Evolutionary conservation across 2,113 vertebrate genomes (phyloP).

Genomic region (Apeltes quadracus): DNA sequence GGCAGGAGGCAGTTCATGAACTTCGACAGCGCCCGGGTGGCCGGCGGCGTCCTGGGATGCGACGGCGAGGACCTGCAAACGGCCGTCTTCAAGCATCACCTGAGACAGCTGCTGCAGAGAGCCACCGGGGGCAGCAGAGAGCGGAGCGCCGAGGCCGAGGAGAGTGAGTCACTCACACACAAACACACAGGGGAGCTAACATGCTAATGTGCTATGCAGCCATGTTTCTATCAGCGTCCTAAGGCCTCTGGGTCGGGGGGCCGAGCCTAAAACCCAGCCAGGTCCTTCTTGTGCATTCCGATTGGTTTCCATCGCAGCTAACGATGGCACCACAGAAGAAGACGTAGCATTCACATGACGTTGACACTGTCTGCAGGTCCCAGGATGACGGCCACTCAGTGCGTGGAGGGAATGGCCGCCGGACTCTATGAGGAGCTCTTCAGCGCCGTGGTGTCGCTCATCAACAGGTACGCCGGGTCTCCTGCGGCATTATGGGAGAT

Average conservation of each 20-base stretch:
- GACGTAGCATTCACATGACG: no score
- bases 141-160: slow-evolving; percentile 54
- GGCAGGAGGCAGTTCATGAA: slow-evolving; percentile 93
- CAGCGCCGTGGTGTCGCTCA: slow-evolving; percentile 83
- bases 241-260: no score
- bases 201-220: not conserved
- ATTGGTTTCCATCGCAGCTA: no score
- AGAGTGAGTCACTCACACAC: slow-evolving; percentile 59
- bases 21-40: slow-evolving; percentile 86
- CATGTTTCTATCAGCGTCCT: no score
- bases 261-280: no score
- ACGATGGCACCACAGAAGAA: not conserved
- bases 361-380: slow-evolving; percentile 86
- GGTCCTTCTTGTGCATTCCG: no score
- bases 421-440: slow-evolving; percentile 97
- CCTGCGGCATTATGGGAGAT: no score
- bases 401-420: slow-evolving; percentile 90
- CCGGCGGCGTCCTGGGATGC: slow-evolving; percentile 87
- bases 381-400: slow-evolving; percentile 87
- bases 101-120: slow-evolving; percentile 87
- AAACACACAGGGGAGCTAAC: not conserved
- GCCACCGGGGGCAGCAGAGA: slow-evolving; percentile 74
- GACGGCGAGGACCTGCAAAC: slow-evolving; percentile 90
- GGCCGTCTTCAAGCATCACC: slow-evolving; percentile 95
- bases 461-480: slow-evolving; percentile 83